phyloP scores from a whole-genome alignment of 2,888 invertebrate genomes.

The Cheilosia impressa region DNA sequence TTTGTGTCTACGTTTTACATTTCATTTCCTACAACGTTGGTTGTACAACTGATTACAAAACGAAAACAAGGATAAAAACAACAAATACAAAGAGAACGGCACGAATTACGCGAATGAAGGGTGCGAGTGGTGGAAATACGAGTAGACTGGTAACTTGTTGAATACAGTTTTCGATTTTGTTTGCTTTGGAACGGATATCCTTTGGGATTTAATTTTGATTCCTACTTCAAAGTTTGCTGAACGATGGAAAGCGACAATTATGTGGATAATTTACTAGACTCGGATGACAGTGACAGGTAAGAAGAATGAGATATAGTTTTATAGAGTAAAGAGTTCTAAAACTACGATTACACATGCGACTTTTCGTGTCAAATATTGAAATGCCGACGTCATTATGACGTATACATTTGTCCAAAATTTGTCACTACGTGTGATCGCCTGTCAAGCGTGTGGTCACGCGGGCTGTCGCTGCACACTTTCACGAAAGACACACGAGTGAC shows the following conservation, averaged over 20 bases:
- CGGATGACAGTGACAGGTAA: slow-evolving; percentile 48
- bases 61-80: slow-evolving; percentile 11
- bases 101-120: slow-evolving; percentile 12
- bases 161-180: slow-evolving; percentile 15
- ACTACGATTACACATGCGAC: too few species aligned
- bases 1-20: neutral
- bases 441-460: too few species aligned
- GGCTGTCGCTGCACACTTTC: too few species aligned
- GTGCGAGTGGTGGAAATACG: neutral
- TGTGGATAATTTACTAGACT: slow-evolving; percentile 56
- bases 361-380: too few species aligned
- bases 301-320: neutral
- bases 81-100: neutral
- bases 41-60: neutral
- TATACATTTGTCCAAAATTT: too few species aligned
- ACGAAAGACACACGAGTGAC: too few species aligned
- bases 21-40: neutral
- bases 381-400: too few species aligned
- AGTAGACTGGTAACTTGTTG: slow-evolving; percentile 32
- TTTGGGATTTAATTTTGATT: slow-evolving; percentile 13
- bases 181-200: slow-evolving; percentile 43
- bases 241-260: slow-evolving; percentile 62
- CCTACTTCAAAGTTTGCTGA: neutral
- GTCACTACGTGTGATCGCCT: too few species aligned
- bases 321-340: too few species aligned